These are phyloP conservation scores for Cremastinae sp. DNA, from an alignment of 2,888 invertebrate genomes.

Conservation along the genomic window DNA sequence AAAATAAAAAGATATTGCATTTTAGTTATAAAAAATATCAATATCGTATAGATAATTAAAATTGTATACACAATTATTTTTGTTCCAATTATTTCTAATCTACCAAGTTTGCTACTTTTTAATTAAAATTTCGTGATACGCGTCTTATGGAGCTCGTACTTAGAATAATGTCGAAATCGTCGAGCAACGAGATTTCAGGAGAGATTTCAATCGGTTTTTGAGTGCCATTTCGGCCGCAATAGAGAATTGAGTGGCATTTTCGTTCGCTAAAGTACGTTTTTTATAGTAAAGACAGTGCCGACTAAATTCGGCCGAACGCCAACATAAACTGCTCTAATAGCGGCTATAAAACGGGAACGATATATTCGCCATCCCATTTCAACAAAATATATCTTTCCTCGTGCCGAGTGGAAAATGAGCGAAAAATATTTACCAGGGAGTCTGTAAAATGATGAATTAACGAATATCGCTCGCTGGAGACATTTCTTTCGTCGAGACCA, in stretches of 20 bases:
- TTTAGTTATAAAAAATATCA: no score
- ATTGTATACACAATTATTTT: no score
- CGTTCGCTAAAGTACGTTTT: constrained; percentile 15
- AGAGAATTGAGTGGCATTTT: constrained; percentile 35
- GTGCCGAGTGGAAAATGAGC: constrained; percentile 16
- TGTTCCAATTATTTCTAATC: background rate
- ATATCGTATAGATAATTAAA: no score
- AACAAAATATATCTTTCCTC: constrained; percentile 3
- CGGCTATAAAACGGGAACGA: constrained; percentile 33
- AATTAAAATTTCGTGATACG: no score
- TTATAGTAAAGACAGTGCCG: constrained; percentile 15
- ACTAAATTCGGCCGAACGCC: constrained; percentile 54
- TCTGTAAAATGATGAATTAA: constrained; percentile 44
- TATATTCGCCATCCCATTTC: background rate
- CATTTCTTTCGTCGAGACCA: constrained; percentile 29
- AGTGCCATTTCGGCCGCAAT: constrained; percentile 36
- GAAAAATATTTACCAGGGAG: constrained; percentile 33
- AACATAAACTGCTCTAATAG: constrained; percentile 54
- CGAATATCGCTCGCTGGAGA: constrained; percentile 25
- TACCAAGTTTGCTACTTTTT: background rate
- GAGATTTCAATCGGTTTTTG: constrained; percentile 31
- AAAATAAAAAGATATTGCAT: no score
- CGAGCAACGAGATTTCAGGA: constrained; percentile 27
- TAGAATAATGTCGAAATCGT: no score
- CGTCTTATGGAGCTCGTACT: background rate